Evolutionary conservation across 1,140 invertebrate genomes (phyloP), one percentile per base, ranked within the genome.

Genomic region (Polypedilum pembai): DNA sequence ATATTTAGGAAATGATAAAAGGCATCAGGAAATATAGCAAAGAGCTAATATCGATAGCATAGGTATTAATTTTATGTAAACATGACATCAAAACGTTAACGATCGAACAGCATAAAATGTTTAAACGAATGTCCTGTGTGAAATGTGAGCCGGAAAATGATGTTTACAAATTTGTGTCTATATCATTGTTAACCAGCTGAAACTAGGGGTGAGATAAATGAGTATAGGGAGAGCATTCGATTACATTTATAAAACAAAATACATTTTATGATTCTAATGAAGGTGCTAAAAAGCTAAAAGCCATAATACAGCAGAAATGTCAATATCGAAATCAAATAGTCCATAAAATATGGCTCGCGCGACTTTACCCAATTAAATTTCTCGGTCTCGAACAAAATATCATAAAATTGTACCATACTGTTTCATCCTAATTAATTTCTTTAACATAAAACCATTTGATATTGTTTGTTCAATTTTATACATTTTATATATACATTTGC

Each of bases 351-450:
- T 56, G 12, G 45, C 45, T 56, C 8, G 45, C 45, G 45, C 45
- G 45, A 56, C 45, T 56, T 56, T 12, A 56, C 12, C n/a, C 45
- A 56, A 56, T 56, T 56, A 56, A 45, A 10, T 45, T 45, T 45
- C 8, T 56, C 45, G n/a, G 12, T 56, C 45, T 56, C 45, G 24
- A 33, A 33, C 5, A 33, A 1, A 33, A 33, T 5, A 33, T 56
- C 45, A 56, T 56, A 56, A 56, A 56, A 56, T n/a, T 56, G 45
- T 56, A n/a, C 45, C 45, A 56, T 15, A 56, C 45, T 56, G 45
- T 56, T 56, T n/a, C 45, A 56, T 56, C 45, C 45, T 56, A 56
- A 56, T 56, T 56, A 56, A 56, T 56, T 56, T 56, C n/a, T 56
- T n/a, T 15, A 56, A 56, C 45, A 56, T 56, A 56, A 56, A 56